Base-by-base conservation (phyloP, 2,888 invertebrate species). In the Strigamia maritima region DNA sequence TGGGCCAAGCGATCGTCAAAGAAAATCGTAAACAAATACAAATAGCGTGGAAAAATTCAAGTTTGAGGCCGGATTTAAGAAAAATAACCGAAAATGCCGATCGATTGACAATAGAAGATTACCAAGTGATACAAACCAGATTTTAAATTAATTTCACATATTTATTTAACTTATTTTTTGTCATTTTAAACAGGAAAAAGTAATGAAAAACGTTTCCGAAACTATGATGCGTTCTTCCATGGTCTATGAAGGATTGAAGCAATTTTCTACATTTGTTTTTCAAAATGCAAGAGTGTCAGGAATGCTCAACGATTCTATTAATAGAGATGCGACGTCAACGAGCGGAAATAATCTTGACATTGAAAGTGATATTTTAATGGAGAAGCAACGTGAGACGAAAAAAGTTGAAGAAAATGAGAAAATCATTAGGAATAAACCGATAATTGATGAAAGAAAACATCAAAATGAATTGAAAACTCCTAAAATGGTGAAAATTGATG, bases 41-140 rank as follows among this genome's bases (percentile, higher is more conserved):
- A 84, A 86, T 88, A 82, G 85, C 91, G 82, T 91, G 92, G 90
- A 88, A 89, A 85, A 92, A 92, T 85, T 93, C 93, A 22, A 92
- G 90, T 85, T 83, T 93, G 89, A 84, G 87, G 88, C 75, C 82
- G 88, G 7, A 83, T 84, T 0, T 83, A 86, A 78, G 83, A 85
- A 38, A 83, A 83, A 12, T 16, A 22, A 31, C 12, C 19, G 14
- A 70, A 24, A 26, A 19, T 28, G 8, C 12, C n/a, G 12, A 60
- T 38, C 16, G 49, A 49, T 26, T n/a, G 49, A 16, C 19, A n/a
- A 19, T 6, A 49, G 10, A 49, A 38, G 6, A 19, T 26, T 28
- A 1, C 26, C 22, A 40, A 40, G 22, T 19, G 85, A 77, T 84
- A 86, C 75, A 87, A 89, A 22, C 14, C 14, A 19, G 10, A 70